Conservation (phyloP, 1,140 invertebrate species). For the Alviniconcha marisindica region DNA sequence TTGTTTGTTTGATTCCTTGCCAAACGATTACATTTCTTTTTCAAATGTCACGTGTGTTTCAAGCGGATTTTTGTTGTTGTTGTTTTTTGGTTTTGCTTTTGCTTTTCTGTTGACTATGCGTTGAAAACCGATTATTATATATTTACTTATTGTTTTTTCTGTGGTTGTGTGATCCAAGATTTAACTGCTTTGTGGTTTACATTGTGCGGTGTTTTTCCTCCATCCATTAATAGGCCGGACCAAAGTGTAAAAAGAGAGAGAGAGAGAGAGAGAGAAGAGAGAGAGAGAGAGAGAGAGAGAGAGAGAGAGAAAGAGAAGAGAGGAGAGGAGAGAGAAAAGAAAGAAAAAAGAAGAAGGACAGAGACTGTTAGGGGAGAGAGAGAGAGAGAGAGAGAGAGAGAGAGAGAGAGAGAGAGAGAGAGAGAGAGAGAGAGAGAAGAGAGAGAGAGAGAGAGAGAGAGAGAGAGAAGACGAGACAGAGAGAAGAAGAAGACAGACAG, state of each 20-base stretch:
- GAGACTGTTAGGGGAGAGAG: background rate
- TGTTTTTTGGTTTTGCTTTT: too few relatives aligned
- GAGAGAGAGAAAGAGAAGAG: background rate
- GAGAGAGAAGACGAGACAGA: background rate
- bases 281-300: background rate
- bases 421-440: constrained; percentile 5
- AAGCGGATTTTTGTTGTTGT: too few relatives aligned
- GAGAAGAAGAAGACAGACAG: background rate
- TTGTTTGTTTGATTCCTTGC: too few relatives aligned
- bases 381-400: background rate
- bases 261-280: background rate
- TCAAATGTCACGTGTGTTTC: too few relatives aligned
- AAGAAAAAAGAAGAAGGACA: background rate
- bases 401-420: constrained; percentile 18
- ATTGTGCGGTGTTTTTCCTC: too few relatives aligned
- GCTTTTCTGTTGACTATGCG: too few relatives aligned
- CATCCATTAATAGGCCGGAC: too few relatives aligned
- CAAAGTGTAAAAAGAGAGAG: background rate
- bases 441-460: constrained; percentile 9
- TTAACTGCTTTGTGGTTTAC: too few relatives aligned
- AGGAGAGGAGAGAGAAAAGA: background rate
- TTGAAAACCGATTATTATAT: too few relatives aligned
- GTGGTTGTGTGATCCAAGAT: too few relatives aligned
- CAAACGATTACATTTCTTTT: too few relatives aligned
- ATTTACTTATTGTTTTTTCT: too few relatives aligned